Percentiles rank a stretch among this genome's conserved stretches.
Conservation (phyloP, 2,113 vertebrate genomes). For the Leptobrachium leishanense region DNA sequence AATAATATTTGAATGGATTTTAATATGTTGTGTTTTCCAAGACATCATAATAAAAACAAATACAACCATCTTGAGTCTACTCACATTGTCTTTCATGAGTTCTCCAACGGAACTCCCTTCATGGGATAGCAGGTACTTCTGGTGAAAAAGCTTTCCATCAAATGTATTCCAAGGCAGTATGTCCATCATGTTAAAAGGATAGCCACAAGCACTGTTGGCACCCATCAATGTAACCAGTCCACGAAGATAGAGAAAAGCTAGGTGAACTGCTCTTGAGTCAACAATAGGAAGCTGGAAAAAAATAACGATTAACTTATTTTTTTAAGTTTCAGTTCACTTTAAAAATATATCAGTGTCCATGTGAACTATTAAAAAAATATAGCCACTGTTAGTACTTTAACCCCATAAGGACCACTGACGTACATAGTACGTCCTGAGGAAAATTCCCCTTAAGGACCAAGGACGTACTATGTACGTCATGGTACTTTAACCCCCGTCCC, state of each 20-base stretch:
- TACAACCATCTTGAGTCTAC: slow-evolving; percentile 48
- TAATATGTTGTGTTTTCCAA: no score
- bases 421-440: no score
- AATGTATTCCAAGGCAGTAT: slow-evolving; percentile 94
- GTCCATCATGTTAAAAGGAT: slow-evolving; percentile 74
- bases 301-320: not conserved
- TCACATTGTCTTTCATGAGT: slow-evolving; percentile 83
- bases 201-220: slow-evolving; percentile 84
- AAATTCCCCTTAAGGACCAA: no score
- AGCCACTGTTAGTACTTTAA: no score
- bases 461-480: no score
- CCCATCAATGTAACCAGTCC: slow-evolving; percentile 79
- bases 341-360: no score
- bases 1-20: no score
- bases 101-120: slow-evolving; percentile 60
- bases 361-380: no score
- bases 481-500: no score
- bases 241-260: slow-evolving; percentile 84
- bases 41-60: no score
- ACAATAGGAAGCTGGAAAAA: slow-evolving; percentile 74
- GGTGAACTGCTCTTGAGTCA: slow-evolving; percentile 82
- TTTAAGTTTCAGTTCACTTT: no score
- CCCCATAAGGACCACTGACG: no score
- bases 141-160: slow-evolving; percentile 91
- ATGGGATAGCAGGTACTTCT: slow-evolving; percentile 88